Evolutionary conservation across 2,888 invertebrate species (phyloP), one percentile per base, ranked within the genome.

Genomic region (Cosmopolites sordidus): DNA sequence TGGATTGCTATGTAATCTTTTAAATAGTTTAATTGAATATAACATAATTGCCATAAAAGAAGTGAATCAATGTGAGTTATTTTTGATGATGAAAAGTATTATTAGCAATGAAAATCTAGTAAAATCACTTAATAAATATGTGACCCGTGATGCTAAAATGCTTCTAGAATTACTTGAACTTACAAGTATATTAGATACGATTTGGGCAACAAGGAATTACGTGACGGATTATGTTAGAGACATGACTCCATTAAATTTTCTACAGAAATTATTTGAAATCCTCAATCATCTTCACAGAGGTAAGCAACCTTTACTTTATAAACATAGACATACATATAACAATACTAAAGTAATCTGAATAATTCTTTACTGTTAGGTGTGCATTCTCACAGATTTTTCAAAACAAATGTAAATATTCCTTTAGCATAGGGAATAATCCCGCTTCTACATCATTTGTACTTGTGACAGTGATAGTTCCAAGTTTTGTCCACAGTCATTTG

Each of bases 191-290:
- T 48, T 66, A 15, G 54, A 59, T 30, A 40, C 49, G 12, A 43
- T 64, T 16, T 64, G 62, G 54, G 58, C 57, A 0, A 51, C 58
- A 12, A 53, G 60, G 1, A 51, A 59, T 16, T 53, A 53, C 33
- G 22, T 52, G 33, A 52, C 47, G 54, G 42, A 55, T 56, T 37
- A 44, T 43, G 42, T 66, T 8, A 66, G 64, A 45, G 48, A 54
- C 18, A 15, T 60, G 0, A 55, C 64, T 42, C 54, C 64, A 3
- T 52, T 60, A 1, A 58, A 63, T 3, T 54, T 67, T 9, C 50
- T 69, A 1, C 51, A 48, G 41, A 51, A 54, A 3, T 48, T 67
- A 12, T 58, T 60, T 37, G 39, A 51, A 0, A 51, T 60, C 15
- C 47, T 66, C 15, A 58, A 59, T 18, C 38, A 48, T 43, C 51